Evolutionary conservation across 92 coral and sea anemone species (phyloP).

Genomic region (Muricea muricata): DNA sequence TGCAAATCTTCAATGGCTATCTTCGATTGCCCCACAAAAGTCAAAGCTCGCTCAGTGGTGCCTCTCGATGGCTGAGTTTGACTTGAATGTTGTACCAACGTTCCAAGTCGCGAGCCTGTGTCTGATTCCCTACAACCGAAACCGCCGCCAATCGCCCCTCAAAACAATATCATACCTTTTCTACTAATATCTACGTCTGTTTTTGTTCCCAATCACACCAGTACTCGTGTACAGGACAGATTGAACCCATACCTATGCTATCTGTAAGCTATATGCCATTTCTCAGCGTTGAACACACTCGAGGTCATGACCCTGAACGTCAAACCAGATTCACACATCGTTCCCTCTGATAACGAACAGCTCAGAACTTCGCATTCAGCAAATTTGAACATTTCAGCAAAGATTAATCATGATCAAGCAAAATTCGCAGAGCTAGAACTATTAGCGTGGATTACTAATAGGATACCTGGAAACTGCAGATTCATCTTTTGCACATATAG

Average conservation of each 20-base stretch:
- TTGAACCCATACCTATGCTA: slow-evolving; percentile 34
- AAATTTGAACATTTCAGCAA: slow-evolving; percentile 21
- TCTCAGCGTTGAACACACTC: neutral
- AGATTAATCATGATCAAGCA: slow-evolving; percentile 37
- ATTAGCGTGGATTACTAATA: slow-evolving; percentile 48
- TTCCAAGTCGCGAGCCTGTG: slow-evolving; percentile 46
- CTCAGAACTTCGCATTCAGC: too few species aligned
- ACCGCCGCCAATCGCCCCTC: slow-evolving; percentile 49
- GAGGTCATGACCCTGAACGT: neutral
- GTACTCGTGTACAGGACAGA: slow-evolving; percentile 29
- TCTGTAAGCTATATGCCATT: too few species aligned
- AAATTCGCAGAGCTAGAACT: slow-evolving; percentile 59
- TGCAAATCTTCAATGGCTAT: slow-evolving; percentile 61
- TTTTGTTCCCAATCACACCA: slow-evolving; percentile 44
- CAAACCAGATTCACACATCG: neutral
- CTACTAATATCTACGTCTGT: slow-evolving; percentile 25
- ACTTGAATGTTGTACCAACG: slow-evolving; percentile 55
- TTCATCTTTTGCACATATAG: slow-evolving; percentile 17
- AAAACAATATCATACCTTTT: slow-evolving; percentile 2
- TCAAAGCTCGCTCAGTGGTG: slow-evolving; percentile 69
- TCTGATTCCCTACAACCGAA: slow-evolving; percentile 1
- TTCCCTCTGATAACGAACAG: slow-evolving; percentile 3
- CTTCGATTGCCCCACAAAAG: slow-evolving; percentile 66
- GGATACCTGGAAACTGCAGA: slow-evolving; percentile 41
- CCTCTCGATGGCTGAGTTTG: slow-evolving; percentile 66